Conservation (phyloP, 2,888 invertebrate species). For the Pristionchus japonicus region DNA sequence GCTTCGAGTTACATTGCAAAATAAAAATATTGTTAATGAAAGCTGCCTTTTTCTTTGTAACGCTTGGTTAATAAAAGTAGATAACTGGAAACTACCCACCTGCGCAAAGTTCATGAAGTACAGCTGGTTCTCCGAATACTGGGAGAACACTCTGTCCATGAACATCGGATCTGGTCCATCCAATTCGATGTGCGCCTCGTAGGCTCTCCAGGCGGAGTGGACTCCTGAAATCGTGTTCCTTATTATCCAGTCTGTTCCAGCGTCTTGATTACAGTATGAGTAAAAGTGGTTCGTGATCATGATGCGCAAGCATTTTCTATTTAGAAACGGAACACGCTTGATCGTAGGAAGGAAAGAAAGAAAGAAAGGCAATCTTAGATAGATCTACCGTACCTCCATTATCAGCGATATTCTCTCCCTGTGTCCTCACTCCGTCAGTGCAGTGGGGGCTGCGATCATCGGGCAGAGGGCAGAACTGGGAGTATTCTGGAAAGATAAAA, state of each 20-base stretch:
- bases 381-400: conserved; percentile 76
- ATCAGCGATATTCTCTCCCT: conserved; percentile 80
- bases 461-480: conserved; percentile 61
- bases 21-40: too few species aligned
- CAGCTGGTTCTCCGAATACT: conserved; percentile 71
- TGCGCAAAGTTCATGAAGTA: conserved; percentile 72
- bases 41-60: too few species aligned
- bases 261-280: too few species aligned
- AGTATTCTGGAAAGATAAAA: conserved; percentile 58
- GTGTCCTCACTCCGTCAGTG: conserved; percentile 78
- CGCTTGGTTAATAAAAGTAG: not conserved
- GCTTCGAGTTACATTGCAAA: too few species aligned
- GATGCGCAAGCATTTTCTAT: too few species aligned
- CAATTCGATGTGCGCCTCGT: conserved; percentile 58
- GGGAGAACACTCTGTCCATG: conserved; percentile 59
- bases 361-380: too few species aligned
- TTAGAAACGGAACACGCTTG: too few species aligned
- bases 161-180: conserved; percentile 67
- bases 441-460: conserved; percentile 60
- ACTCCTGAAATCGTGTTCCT: too few species aligned
- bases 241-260: too few species aligned
- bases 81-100: conserved; percentile 45
- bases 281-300: too few species aligned
- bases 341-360: too few species aligned
- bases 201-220: conserved; percentile 67